These are phyloP conservation scores for Venustaconcha ellipsiformis DNA, from an alignment of 1,140 invertebrate genomes.

Conservation along the genomic window DNA sequence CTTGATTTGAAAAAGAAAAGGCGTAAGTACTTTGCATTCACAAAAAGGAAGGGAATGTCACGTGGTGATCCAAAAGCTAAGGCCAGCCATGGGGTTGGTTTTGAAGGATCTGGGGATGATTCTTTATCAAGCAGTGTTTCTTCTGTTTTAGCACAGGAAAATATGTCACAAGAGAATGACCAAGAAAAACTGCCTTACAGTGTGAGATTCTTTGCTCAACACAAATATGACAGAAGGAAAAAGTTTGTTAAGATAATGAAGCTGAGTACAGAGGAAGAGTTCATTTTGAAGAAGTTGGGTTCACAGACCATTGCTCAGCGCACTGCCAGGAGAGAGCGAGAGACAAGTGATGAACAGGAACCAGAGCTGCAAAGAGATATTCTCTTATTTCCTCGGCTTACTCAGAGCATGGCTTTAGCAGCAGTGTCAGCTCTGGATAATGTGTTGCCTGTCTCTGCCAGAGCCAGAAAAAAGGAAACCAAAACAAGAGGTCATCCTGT, in stretches of 20 bases:
- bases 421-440: slow-evolving; percentile 35
- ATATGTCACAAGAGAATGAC: no score
- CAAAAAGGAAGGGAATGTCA: slow-evolving; percentile 33
- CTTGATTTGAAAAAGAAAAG: slow-evolving; percentile 51
- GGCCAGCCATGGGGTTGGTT: no score
- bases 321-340: not conserved
- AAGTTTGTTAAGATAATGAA: slow-evolving; percentile 38
- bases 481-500: not conserved
- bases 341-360: slow-evolving; percentile 8
- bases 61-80: slow-evolving; percentile 18
- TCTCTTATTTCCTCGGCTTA: slow-evolving; percentile 10
- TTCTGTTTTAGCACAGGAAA: no score
- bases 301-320: slow-evolving; percentile 27
- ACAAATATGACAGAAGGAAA: slow-evolving; percentile 36
- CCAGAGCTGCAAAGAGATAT: slow-evolving; percentile 3
- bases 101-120: no score
- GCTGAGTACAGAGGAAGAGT: slow-evolving; percentile 39
- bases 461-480: not conserved
- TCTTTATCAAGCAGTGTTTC: no score
- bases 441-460: not conserved
- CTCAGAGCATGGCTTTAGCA: slow-evolving; percentile 24
- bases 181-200: slow-evolving; percentile 23
- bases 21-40: slow-evolving; percentile 37
- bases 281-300: slow-evolving; percentile 48
- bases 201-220: slow-evolving; percentile 22